Evolutionary conservation across 2,113 vertebrate genomes (phyloP), one percentile per base, ranked within the genome.

Genomic region (Bungarus multicinctus): DNA sequence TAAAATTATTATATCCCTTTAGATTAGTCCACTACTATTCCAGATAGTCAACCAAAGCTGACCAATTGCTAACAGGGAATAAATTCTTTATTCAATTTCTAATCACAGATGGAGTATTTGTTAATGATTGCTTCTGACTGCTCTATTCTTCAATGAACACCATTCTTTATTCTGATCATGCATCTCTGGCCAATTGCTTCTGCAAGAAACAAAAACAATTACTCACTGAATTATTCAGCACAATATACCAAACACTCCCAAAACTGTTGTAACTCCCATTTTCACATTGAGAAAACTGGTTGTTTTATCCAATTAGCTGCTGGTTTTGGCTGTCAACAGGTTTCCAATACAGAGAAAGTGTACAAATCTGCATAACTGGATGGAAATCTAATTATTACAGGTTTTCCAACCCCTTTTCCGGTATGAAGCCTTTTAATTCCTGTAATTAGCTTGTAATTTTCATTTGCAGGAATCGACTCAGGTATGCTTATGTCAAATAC

Each of bases 381-480:
- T 81, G 14, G 8, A 55, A 45, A 55, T 27, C 87, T 55, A 30
- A 85, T 89, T 34, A 92, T 88, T 92, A 88, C 7, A 54, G 22
- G 39, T 45, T 54, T 5, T 25, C 30, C 53, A 23, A 43, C 14
- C 12, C 14, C 52, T 39, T 14, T 9, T 0, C 43, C 9, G 39
- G 22, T 18, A 81, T 45, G 47, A 88, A n/a, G 16, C 58, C 25
- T 55, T 52, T 81, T 92, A 18, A 54, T 81, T 81, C 50, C 45
- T 92, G 50, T 81, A 88, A 89, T 81, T 92, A 87, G 50, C 91
- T 92, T 92, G 34, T 30, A 11, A 89, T 88, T 89, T 88, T 54
- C 60, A 88, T 92, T 88, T 89, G n/a, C 39, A 85, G 27, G 57
- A 92, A 85, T 88, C n/a, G 52, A 47, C 39, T 92, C 39, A 57